Base-by-base conservation (phyloP, 1,140 invertebrate genomes). In the Spodoptera litura region DNA sequence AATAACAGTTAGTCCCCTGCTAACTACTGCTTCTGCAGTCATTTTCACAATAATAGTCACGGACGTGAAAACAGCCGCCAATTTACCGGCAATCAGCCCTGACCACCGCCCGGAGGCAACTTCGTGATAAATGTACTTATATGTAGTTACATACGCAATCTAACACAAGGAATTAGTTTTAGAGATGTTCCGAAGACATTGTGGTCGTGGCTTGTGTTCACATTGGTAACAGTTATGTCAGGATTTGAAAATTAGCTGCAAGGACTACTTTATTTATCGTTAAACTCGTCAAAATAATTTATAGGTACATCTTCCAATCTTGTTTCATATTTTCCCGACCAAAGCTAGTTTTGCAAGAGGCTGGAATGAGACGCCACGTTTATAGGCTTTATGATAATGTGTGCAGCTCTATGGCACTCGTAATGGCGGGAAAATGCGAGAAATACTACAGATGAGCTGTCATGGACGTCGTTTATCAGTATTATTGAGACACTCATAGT, bases 31-130 rank as follows among this genome's bases (percentile, higher is more conserved):
- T 52, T 53, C 49, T 38, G 35, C 44, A 70, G 66, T 51, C 13
- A 52, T 70, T 70, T 70, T 31, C 66, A 70, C 66, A 70, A 70
- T 70, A 49, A 66, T 15, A 64, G 35, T n/a, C 27, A n/a, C 12
- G 44, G 66, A 70, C 66, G 66, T 53, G 66, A 49, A 20, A 70
- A 70, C 49, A 52, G 49, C 44, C 5, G 10, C 66, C 49, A 53
- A 70, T 70, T 70, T 70, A n/a, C 13, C 66, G 49, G 66, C 66
- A 13, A 70, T 70, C 49, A 31, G 44, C 27, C 49, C 44, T 52
- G 49, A 70, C 49, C 27, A 31, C 25, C 25, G 66, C 66, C 66
- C 15, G 20, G 11, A 70, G 66, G 66, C 12, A 20, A 0, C 25
- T 1, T 53, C 49, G 66, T 53, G 20, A 20, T 20, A 20, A 53